Base-by-base conservation (phyloP, 2,888 invertebrate genomes). In the Orthonychiurus folsomi region DNA sequence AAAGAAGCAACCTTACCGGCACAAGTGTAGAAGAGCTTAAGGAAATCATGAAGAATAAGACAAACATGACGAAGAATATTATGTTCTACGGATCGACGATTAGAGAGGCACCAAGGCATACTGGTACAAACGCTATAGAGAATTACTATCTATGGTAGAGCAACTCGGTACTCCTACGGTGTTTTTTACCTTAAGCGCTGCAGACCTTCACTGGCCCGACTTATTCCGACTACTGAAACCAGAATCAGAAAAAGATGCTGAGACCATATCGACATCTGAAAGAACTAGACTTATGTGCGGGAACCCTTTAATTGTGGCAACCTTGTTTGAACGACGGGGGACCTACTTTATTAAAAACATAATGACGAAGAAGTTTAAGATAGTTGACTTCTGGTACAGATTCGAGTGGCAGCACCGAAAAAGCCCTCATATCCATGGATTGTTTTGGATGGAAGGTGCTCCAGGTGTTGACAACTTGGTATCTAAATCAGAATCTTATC, bases 151-250 rank as follows among this genome's bases (percentile, higher is more conserved):
- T 12, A 20, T 52, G 52, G 52, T 52, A 5, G 20, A 52, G 9
- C 52, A 52, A n/a, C 9, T 52, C 3, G 52, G 52, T 12, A n/a
- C 52, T 52, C 52, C 52, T 9, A 52, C 52, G 12, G 24, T 52
- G 9, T 52, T 52, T 23, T 52, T 52, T 15, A 52, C 52, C 9
- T 52, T 52, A n/a, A 52, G 52, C n/a, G 52, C 52, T 5, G 52
- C 52, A 23, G 52, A 52, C 24, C 52, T 52, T 23, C 52, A 52
- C 20, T 52, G 52, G 52, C 52, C 52, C 20, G 52, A 52, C n/a
- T 52, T 52, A n/a, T 52, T 52, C 52, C 5, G 52, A 23, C 24
- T 52, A 12, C 24, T 52, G 3, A 21, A 23, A 9, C 52, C n/a
- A 5, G 52, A 3, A 20, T 12, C 52, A 21, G 52, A 52, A 20